These are phyloP conservation scores for Zosterops lateralis DNA, from an alignment of 2,113 vertebrate species.

Conservation along the genomic window DNA sequence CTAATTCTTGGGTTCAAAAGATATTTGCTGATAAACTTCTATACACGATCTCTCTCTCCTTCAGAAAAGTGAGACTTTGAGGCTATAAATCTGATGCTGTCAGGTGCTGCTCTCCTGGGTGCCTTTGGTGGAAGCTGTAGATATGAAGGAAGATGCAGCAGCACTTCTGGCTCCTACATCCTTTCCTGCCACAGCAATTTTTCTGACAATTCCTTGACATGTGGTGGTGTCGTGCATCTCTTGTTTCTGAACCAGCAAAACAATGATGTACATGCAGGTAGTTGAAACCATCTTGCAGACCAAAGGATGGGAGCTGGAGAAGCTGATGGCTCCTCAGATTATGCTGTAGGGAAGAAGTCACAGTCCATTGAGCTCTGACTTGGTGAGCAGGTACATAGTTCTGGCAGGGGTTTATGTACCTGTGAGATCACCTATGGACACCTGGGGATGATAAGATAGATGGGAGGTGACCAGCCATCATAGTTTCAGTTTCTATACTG, in stretches of 20 bases:
- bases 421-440: not conserved
- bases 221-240: not conserved
- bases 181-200: not conserved
- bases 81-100: not conserved
- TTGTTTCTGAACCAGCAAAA: not conserved
- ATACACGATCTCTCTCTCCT: not conserved
- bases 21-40: not conserved
- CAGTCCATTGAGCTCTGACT: not conserved
- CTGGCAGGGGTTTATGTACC: not conserved
- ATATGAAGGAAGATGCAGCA: not conserved
- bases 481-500: not conserved
- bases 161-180: not conserved
- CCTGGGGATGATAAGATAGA: not conserved
- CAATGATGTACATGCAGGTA: not conserved
- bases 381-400: not conserved
- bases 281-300: not conserved
- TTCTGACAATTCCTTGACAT: not conserved
- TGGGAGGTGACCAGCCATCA: not conserved
- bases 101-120: not conserved
- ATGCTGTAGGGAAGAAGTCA: not conserved
- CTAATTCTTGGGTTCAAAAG: not conserved
- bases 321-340: not conserved
- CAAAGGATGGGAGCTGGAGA: not conserved
- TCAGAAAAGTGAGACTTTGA: not conserved
- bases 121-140: not conserved